Evolutionary conservation across 2,113 vertebrate genomes (phyloP).

Genomic region (Pseudorasbora parva): DNA sequence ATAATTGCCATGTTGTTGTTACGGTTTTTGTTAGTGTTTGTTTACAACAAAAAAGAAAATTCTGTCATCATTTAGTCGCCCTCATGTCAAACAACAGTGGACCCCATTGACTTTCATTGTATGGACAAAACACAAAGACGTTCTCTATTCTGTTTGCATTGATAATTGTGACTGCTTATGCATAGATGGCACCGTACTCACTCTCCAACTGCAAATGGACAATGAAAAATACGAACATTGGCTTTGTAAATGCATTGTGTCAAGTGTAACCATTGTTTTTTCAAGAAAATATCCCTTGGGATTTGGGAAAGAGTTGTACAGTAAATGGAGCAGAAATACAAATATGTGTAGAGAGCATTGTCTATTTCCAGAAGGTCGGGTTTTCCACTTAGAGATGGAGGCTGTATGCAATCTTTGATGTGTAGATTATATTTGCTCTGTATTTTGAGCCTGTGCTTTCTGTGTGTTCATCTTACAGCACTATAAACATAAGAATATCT

Average conservation of each 20-base stretch:
- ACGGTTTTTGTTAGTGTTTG: neutral
- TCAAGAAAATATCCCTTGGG: neutral
- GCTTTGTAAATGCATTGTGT: neutral
- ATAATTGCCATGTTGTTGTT: neutral
- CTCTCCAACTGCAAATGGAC: neutral
- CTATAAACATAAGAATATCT: neutral
- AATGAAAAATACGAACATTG: neutral
- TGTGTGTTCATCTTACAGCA: neutral
- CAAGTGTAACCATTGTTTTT: conserved; percentile 5
- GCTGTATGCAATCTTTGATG: neutral
- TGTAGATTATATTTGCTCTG: neutral
- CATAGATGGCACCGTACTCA: conserved; percentile 28
- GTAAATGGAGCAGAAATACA: conserved; percentile 17
- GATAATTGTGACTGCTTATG: conserved; percentile 42
- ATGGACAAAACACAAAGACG: neutral
- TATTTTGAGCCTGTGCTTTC: neutral
- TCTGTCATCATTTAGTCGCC: neutral
- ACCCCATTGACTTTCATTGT: neutral
- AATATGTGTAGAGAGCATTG: conserved; percentile 18
- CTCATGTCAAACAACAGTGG: neutral
- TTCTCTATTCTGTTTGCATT: conserved; percentile 30
- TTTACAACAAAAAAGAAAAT: neutral
- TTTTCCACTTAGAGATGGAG: neutral
- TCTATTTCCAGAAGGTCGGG: neutral
- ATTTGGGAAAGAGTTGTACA: neutral